Evolutionary conservation across 2,797 vertebrate species (phyloP).

Genomic region (Agapornis canus): DNA sequence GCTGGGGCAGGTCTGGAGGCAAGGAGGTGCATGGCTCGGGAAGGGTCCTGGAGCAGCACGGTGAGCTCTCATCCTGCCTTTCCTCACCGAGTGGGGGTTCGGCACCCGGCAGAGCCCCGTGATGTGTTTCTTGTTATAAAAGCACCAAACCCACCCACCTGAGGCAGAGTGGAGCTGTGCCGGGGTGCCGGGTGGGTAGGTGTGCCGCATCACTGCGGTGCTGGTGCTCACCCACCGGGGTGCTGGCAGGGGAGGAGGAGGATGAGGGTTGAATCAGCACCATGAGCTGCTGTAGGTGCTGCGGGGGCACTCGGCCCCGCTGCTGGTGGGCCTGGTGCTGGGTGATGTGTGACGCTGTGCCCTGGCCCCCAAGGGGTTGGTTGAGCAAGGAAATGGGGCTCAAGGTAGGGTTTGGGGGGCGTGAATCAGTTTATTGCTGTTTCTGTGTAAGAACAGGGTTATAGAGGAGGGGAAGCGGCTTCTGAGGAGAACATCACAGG

Average conservation of each 20-base stretch:
- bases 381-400: neutral
- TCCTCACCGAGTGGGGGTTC: neutral
- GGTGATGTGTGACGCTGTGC: neutral
- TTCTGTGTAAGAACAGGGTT: neutral
- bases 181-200: neutral
- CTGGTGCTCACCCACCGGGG: neutral
- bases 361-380: neutral
- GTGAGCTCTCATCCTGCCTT: neutral
- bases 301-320: neutral
- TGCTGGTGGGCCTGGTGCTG: fast-evolving
- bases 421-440: neutral
- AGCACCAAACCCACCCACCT: neutral
- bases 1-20: neutral
- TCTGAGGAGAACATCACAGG: neutral
- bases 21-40: fast-evolving
- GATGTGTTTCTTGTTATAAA: neutral
- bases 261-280: neutral
- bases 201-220: neutral
- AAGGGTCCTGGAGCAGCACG: neutral
- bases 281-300: neutral
- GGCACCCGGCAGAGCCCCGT: neutral
- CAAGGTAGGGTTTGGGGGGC: neutral
- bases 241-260: neutral
- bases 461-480: neutral
- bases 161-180: neutral